Evolutionary conservation across 1,140 invertebrate species (phyloP), one percentile per base, ranked within the genome.

Genomic region (Zaprionus capensis): DNA sequence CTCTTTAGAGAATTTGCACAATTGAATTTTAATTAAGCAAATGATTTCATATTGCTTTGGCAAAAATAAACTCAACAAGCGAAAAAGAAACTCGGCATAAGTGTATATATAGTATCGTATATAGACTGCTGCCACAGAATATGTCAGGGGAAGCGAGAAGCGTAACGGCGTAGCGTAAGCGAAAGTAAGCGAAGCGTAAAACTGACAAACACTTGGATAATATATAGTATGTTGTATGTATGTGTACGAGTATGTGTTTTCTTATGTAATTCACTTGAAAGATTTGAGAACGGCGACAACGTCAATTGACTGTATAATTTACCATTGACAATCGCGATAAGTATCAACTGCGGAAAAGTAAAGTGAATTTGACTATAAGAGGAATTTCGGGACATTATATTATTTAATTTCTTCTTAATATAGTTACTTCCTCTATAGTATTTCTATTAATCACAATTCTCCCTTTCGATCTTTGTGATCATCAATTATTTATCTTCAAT

Each of bases 21-120:
- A 59, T 59, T 44, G 57, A 41, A 41, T 36, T 38, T 26, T 6
- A 55, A 55, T 38, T 36, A 67, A 14, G 12, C 20, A 68, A 51
- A 68, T 59, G 55, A 17, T 70, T 70, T 70, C 36, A 41, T 38
- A 49, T 49, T 20, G 44, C 38, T n/a, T 4, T 41, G 14, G 38
- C 44, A 3, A 49, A 49, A 12, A 22, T 49, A 49, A 49, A 20
- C 46, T 5, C n/a, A n/a, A 46, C 6, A 9, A 46, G n/a, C 41
- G 41, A 6, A 46, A 17, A 46, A 6, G n/a, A 9, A 46, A 3
- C 41, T 34, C 31, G 31, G 41, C 17, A 46, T 46, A 7, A 7
- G 5, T 44, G 41, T 44, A 17, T 38, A 44, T 44, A 44, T 44
- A 17, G 41, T 44, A 17, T 44, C 41, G 5, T 44, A 17, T n/a